Evolutionary conservation across 2,113 vertebrate genomes (phyloP), one percentile per base, ranked within the genome.

Genomic region (Prochilodus magdalenae): DNA sequence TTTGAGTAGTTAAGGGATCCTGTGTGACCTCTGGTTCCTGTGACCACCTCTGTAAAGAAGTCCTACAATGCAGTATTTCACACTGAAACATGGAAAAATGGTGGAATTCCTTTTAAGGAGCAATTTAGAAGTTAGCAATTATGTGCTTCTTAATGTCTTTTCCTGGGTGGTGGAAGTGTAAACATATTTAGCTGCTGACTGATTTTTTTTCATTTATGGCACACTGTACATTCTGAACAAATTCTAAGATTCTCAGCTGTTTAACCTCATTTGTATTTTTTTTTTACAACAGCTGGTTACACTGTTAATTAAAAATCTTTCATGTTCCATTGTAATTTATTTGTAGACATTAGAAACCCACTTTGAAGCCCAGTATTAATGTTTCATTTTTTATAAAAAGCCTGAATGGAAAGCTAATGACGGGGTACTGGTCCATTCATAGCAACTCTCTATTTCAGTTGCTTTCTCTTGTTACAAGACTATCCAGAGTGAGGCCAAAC

Each of bases 401-500:
- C 44, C 27, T 66, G 40, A 3, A 11, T 51, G 22, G 51, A 77
- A 51, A 16, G 62, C n/a, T 36, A 24, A 47, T 49, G 24, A 6
- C 8, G 44, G 24, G 33, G 16, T 29, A 16, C 75, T 24, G 14
- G 33, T 67, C 65, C 44, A 65, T 1, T 65, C 29, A 1, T 57
- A 15, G 6, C 18, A 44, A 47, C 22, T 77, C 63, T 10, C 60
- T 15, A 22, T 16, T 66, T 67, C 49, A 40, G 22, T 14, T 70
- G 49, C 76, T 69, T 57, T 22, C 15, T 36, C n/a, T 40, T 78
- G 47, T 44, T n/a, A 44, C 20, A 13, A 20, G 16, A 26, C 14
- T 59, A 44, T 70, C 59, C 20, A 20, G 49, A 75, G 57, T 26
- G 57, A 20, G 24, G 15, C 73, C 14, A 62, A 36, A 75, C 73